These are phyloP conservation scores for Suncus etruscus DNA, from an alignment of 2,113 vertebrate genomes.

Conservation along the genomic window DNA sequence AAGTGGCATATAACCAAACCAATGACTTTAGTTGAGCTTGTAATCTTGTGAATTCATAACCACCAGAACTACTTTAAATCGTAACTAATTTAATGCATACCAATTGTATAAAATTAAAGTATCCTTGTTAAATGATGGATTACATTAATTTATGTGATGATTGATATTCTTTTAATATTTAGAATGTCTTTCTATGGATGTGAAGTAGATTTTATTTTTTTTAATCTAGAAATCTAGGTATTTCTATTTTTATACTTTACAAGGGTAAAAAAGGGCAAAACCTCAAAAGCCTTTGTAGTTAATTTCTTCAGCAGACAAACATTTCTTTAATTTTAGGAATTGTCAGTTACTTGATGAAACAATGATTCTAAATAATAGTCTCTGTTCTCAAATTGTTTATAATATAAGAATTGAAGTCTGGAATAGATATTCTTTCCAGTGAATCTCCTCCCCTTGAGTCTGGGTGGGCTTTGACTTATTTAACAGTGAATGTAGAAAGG, in stretches of 20 bases:
- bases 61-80: conserved; percentile 23
- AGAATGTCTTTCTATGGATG: not conserved
- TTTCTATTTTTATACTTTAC: not conserved
- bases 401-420: not conserved
- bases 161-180: not conserved
- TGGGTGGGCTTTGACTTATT: not conserved
- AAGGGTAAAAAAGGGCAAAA: not conserved
- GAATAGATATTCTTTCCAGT: not conserved
- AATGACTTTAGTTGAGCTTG: conserved; percentile 9
- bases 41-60: conserved; percentile 34
- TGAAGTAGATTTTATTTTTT: conserved; percentile 21
- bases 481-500: not conserved
- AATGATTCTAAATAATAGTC: not conserved
- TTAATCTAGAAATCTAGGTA: not conserved
- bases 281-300: not conserved
- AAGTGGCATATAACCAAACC: not conserved
- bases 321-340: conserved; percentile 30
- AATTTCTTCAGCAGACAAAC: not conserved
- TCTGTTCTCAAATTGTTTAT: not conserved
- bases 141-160: not conserved
- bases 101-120: conserved; percentile 45
- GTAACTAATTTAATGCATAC: no score
- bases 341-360: conserved; percentile 48
- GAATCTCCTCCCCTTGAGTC: not conserved
- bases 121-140: not conserved